phyloP scores from a whole-genome alignment of 2,113 vertebrate genomes.

The Xenopus borealis region DNA sequence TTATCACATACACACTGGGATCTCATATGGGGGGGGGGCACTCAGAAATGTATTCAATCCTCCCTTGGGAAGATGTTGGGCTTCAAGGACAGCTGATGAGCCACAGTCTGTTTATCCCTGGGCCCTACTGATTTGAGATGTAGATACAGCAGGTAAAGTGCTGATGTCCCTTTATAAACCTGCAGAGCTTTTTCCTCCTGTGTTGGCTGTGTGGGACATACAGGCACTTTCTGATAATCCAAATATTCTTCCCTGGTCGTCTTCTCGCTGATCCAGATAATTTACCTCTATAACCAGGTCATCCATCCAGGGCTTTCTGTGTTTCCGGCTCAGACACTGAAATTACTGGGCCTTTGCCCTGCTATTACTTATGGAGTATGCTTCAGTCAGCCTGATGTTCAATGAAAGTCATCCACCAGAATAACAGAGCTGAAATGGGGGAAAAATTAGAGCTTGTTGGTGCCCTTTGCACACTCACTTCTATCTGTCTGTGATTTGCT shows the following conservation, averaged over 20 bases:
- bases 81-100: too few relatives aligned
- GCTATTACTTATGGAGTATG: conserved; percentile 2
- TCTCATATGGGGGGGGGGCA: too few relatives aligned
- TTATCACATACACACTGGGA: too few relatives aligned
- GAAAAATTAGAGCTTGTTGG: neutral
- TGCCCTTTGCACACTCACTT: neutral
- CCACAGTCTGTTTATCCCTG: too few relatives aligned
- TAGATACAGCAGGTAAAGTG: neutral
- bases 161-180: neutral
- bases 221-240: conserved; percentile 13
- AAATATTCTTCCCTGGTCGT: neutral
- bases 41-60: too few relatives aligned
- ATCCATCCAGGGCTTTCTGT: conserved; percentile 19
- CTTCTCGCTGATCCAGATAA: conserved; percentile 38
- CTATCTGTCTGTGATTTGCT: neutral
- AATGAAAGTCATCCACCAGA: conserved; percentile 21
- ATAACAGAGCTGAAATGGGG: neutral
- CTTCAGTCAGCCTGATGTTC: neutral
- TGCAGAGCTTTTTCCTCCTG: neutral
- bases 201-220: neutral
- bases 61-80: too few relatives aligned
- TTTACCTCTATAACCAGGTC: conserved; percentile 31
- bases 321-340: conserved; percentile 17
- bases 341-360: conserved; percentile 16
- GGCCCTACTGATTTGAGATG: neutral